These are phyloP conservation scores for Cryptus viduatorius DNA, from an alignment of 2,888 invertebrate species.

Conservation along the genomic window DNA sequence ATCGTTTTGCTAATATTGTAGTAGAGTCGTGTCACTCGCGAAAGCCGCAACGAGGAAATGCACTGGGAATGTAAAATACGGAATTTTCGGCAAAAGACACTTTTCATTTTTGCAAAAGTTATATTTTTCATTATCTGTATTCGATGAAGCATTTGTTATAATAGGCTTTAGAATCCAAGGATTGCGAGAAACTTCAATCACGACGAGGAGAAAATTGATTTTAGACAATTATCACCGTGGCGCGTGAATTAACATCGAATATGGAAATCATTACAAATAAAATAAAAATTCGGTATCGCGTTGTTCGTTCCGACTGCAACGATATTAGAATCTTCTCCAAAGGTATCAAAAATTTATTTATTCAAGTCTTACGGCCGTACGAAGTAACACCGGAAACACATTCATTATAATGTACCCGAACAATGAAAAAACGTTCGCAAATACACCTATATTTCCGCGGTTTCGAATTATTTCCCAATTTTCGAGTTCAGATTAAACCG, in stretches of 20 bases:
- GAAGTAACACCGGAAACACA: neutral
- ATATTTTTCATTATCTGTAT: too few species aligned
- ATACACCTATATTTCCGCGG: slow-evolving; percentile 3
- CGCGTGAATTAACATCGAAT: too few species aligned
- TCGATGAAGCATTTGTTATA: too few species aligned
- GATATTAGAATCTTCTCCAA: neutral
- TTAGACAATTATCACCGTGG: too few species aligned
- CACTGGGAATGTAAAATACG: neutral
- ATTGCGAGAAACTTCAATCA: too few species aligned
- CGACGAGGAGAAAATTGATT: too few species aligned
- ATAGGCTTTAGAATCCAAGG: too few species aligned
- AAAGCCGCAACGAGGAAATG: neutral
- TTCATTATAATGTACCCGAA: slow-evolving; percentile 7
- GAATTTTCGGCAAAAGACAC: neutral
- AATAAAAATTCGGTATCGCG: too few species aligned
- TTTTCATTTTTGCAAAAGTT: too few species aligned
- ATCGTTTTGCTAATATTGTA: neutral
- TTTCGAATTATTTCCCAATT: slow-evolving; percentile 45
- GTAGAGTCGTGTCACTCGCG: neutral
- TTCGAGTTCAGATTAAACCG: neutral
- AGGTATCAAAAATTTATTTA: slow-evolving; percentile 2
- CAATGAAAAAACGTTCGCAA: slow-evolving; percentile 18
- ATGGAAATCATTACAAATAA: too few species aligned
- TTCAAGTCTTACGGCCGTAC: neutral
- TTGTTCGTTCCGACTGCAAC: neutral